Base-by-base conservation (phyloP, 2,113 vertebrate species). In the Chloroceryle aenea region DNA sequence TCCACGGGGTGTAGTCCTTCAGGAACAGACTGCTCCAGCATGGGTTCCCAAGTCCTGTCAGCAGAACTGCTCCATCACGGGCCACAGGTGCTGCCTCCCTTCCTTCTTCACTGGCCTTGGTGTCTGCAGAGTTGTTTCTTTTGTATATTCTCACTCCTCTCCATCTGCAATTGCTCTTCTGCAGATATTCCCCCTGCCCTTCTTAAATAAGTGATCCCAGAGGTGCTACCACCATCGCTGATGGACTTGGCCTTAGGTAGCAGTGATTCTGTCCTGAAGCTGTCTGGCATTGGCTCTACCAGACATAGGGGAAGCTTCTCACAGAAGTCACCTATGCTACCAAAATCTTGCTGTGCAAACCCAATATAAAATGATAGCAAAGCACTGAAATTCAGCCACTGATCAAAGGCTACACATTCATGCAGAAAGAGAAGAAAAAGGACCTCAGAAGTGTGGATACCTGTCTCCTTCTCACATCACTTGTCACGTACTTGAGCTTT, bases 161-260 rank as follows among this genome's bases (percentile, higher is more conserved):
- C 50, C 16, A 13, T 29, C 22, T 43, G 52, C 36, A 55, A 15
- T 10, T 67, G 38, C 38, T 30, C 10, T 22, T 66, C 43, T 4
- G 26, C 62, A 64, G 8, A 6, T 12, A 20, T 52, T 29, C 50
- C 22, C 13, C 29, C 5, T 40, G 38, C 18, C 14, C 36, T 74
- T 42, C 40, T 45, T 58, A 74, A 45, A n/a, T 27, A 25, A 26
- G 16, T 43, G n/a, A 27, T 74, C 53, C 14, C 53, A 58, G 22
- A 15, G 42, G 40, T 6, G 4, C 11, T 55, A 32, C 21, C 11
- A 25, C 8, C 4, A 17, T 21, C 0, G 0, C 32, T 48, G 53
- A 2, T 6, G 47, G 42, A 34, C 53, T 45, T 9, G 7, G 40
- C 58, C 40, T 19, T 22, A 64, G 26, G 40, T 34, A 55, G 30